Base-by-base conservation (phyloP, 2,888 invertebrate species). In the Erynnis tages region DNA sequence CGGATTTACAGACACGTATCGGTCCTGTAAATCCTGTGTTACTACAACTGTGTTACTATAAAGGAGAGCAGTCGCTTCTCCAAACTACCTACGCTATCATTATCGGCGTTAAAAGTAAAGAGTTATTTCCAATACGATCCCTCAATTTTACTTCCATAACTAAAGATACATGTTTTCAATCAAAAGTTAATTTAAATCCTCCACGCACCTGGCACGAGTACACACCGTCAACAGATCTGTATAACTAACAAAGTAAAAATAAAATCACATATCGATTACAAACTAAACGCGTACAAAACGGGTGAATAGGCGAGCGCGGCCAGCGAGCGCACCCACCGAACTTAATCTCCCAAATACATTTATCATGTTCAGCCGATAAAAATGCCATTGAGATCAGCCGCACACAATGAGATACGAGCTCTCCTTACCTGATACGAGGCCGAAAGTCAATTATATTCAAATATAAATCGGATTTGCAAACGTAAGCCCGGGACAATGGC, bases 381-480 rank as follows among this genome's bases (percentile, higher is more conserved):
- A 86, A 87, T 82, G 73, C 85, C 84, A 82, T 84, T 80, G 79
- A 82, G 85, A 82, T 84, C 79, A 79, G 79, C 67, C 78, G 70
- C 64, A 79, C 71, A 88, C 88, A 88, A 88, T 83, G 75, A 73
- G 74, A 67, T 74, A 79, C 82, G 75, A 73, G 76, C 76, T 67
- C 75, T 71, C 66, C 67, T 74, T 84, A 85, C 86, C 84, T 79
- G 87, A 84, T 80, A 73, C 71, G 77, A 71, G 81, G 76, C 83
- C 78, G 80, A 81, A 82, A 87, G 83, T 88, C 88, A 86, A 89
- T 89, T 88, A 89, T 88, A 89, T 89, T 89, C 87, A 87, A 89
- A 89, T 89, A 86, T 82, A 87, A 89, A 89, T 87, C 88, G 84
- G 88, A 89, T 89, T 89, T 87, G 88, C 87, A 73, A 86, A 85